Evolutionary conservation across 2,888 invertebrate species (phyloP), one percentile per base, ranked within the genome.

Genomic region (Bombyx huttoni): DNA sequence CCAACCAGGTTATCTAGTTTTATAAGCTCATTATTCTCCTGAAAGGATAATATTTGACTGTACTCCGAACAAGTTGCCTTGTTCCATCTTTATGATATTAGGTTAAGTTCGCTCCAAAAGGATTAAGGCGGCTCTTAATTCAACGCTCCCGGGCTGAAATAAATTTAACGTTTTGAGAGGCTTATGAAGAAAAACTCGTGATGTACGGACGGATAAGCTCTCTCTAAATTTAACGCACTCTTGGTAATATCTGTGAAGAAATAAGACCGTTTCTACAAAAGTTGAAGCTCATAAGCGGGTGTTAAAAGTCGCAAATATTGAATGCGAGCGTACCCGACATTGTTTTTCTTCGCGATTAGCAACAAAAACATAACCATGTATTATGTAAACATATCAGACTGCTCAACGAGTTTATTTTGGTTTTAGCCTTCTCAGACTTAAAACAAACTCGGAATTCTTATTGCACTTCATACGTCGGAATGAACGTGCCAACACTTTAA

Each of bases 51-150:
- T 82, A 85, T 85, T 86, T 81, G 83, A 83, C 74, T 85, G 81
- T 67, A 78, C 79, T 80, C 81, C 70, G 78, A 83, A 85, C 80
- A 85, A 85, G 83, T 84, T 82, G 77, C 73, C 75, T 78, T 81
- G 79, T 79, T 81, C 77, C 82, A 75, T 81, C 84, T 88, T 87
- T 86, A 87, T 82, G 81, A 84, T 88, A 83, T 84, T 80, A 78
- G 81, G 83, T 82, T 85, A 82, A 85, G 76, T 86, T 85, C 77
- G 75, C 79, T 79, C 72, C 73, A 74, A 81, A 86, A 86, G 86
- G 87, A 88, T 88, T 87, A 87, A 85, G 77, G 69, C 76, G 73
- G 81, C 75, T 79, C 82, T 86, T 84, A 86, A 87, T 83, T 78
- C 81, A 67, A 68, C 81, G 85, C 85, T 78, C 78, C 75, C 75